Evolutionary conservation across 2,888 invertebrate genomes (phyloP), one percentile per base, ranked within the genome.

Genomic region (Allacma fusca): DNA sequence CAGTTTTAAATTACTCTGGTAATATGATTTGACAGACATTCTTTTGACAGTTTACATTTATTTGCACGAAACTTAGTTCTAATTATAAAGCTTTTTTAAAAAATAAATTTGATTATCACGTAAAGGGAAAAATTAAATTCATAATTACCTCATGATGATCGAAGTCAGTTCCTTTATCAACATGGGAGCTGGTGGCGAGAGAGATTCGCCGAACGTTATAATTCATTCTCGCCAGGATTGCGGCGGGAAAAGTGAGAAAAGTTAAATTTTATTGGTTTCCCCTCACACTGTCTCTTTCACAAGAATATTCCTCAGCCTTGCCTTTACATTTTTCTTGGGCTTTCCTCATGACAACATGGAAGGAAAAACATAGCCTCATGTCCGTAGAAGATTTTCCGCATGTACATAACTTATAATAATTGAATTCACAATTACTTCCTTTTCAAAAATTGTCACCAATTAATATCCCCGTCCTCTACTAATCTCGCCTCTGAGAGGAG

Each of bases 81-180:
- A n/a, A n/a, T n/a, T n/a, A n/a, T n/a, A n/a, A n/a, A n/a, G n/a
- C n/a, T n/a, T n/a, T n/a, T n/a, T n/a, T n/a, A n/a, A n/a, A n/a
- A n/a, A n/a, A n/a, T n/a, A n/a, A n/a, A n/a, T n/a, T n/a, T n/a
- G n/a, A n/a, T n/a, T n/a, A n/a, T n/a, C n/a, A n/a, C n/a, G n/a
- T n/a, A n/a, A n/a, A n/a, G n/a, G n/a, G 34, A 9, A 7, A 34
- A 34, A 34, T 34, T 7, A 34, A 34, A 34, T 34, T 4, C 5
- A 57, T 76, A 13, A 67, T 77, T 79, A 81, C 82, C 80, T 81
- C 80, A 74, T 75, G 79, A 77, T 82, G 83, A 70, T 83, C 83
- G 72, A 82, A 83, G 23, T 83, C 83, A 1, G 82, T 83, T 40
- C 83, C 83, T 76, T 80, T 79, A 76, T 83, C 82, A 73, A 70